Percentiles rank a stretch among this genome's conserved stretches.
Conservation (phyloP, 1,140 invertebrate genomes). For the Teleopsis dalmanni region DNA sequence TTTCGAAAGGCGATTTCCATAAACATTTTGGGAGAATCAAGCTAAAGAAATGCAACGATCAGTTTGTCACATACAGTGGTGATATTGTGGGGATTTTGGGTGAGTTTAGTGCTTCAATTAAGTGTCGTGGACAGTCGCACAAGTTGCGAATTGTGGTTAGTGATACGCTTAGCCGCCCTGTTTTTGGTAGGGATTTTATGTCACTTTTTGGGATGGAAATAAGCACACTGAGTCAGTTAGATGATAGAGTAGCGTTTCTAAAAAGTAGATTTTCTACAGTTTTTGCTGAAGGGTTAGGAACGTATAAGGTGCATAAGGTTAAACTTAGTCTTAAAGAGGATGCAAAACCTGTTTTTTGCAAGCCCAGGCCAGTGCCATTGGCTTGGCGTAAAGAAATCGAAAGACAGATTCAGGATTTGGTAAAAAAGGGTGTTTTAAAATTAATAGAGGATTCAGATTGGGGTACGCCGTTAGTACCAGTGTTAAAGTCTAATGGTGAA, state of each 20-base stretch:
- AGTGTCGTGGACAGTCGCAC: background rate
- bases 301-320: slow-evolving; percentile 7
- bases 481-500: slow-evolving; percentile 20
- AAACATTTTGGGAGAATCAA: background rate
- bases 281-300: slow-evolving; percentile 6
- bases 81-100: slow-evolving; percentile 7
- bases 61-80: slow-evolving; percentile 7
- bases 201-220: slow-evolving; percentile 7
- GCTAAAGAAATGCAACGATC: slow-evolving; percentile 1
- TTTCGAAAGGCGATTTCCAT: slow-evolving; percentile 1
- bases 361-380: slow-evolving; percentile 22
- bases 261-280: slow-evolving; percentile 8
- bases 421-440: slow-evolving; percentile 13
- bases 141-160: slow-evolving; percentile 3
- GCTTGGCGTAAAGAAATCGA: slow-evolving; percentile 18
- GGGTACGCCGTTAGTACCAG: slow-evolving; percentile 24
- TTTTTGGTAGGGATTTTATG: slow-evolving; percentile 9
- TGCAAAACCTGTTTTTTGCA: slow-evolving; percentile 26
- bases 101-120: slow-evolving; percentile 2
- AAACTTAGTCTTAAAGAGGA: slow-evolving; percentile 6
- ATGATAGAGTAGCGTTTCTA: background rate
- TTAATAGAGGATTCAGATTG: slow-evolving; percentile 16
- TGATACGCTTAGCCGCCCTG: background rate
- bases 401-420: slow-evolving; percentile 16
- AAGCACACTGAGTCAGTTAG: slow-evolving; percentile 7